Base-by-base conservation (phyloP, 2,797 vertebrate species). In the Sardinella longiceps region DNA sequence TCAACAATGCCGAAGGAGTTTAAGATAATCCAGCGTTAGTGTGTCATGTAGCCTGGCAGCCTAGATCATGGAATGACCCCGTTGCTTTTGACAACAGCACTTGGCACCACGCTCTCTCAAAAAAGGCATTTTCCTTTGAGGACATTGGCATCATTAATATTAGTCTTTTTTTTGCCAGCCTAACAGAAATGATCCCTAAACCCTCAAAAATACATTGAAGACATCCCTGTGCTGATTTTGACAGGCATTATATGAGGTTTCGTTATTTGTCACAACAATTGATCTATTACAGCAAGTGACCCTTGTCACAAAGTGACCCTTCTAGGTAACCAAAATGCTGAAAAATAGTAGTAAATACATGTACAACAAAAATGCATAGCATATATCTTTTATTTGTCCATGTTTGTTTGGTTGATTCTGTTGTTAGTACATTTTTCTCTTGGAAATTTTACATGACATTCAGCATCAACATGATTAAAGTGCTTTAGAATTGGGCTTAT, bases 391-490 rank as follows among this genome's bases (percentile, higher is more conserved):
- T 85, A 85, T 89, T 81, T 82, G 43, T 50, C 30, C n/a, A 81
- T 28, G 84, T 50, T 56, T 85, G 48, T 56, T 84, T 82, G 77
- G 56, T 82, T 84, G 46, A 50, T 70, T 14, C 81, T 81, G 83
- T 63, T 85, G 80, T 51, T 81, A 58, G 85, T 53, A 89, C 86
- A 85, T 85, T 86, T 70, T 83, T 87, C 83, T 85, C 80, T 39
- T 80, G 84, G 63, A 18, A 77, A 9, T 77, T 77, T 37, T 77
- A 77, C 66, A 74, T 77, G 91, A 94, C 91, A 93, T 92, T 94
- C 91, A 91, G 89, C 88, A 91, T 86, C 82, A 87, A 92, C 88
- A 80, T 86, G 89, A 88, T 91, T 94, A 96, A 96, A 96, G 96
- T 97, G 95, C 96, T 95, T 94, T 89, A 93, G 91, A 95, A 88